Evolutionary conservation across 2,113 vertebrate species (phyloP), one percentile per base, ranked within the genome.

Genomic region (Nymphicus hollandicus): DNA sequence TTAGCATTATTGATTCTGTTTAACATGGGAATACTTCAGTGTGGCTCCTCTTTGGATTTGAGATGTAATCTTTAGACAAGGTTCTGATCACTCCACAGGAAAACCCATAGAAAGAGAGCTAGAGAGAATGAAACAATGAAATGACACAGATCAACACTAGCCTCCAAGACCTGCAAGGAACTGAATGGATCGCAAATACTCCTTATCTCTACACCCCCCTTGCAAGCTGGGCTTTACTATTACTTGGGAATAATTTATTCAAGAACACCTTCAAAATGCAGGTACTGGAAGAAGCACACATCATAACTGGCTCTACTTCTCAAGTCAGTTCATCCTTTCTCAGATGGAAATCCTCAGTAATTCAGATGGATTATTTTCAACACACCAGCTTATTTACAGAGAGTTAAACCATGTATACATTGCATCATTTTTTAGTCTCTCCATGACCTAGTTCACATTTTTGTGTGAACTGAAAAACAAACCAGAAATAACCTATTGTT

Each of bases 1-100:
- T 89, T 88, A 66, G 39, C 72, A 25, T 65, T 93, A 88, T 53
- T 86, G 29, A 93, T 65, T 93, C 91, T 65, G 41, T 82, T 93
- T 60, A 88, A 88, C 49, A 68, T 24, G 17, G 23, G 22, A 93
- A 72, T 44, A 35, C 60, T 79, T 88, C 33, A 68, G 8, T 16
- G 33, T 74, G 29, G 37, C 17, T 84, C 29, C 33, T 63, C 89
- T 88, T 80, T 8, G 66, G 33, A 94, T 58, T 22, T 41, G 12
- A 66, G n/a, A 24, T 89, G 27, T 28, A 53, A 33, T 50, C 33
- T 86, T 90, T 12, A 73, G 56, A 68, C 39, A 39, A 70, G 7
- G 23, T 70, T 94, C 39, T 81, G 29, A 73, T 44, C 12, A 69
- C 23, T 52, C 43, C 35, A 61, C 14, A 88, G 13, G 53, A 69